A percentile compares a stretch with the other conserved stretches of the same genome.
phyloP scores from a whole-genome alignment of 2,797 vertebrate genomes.

The Podarcis lilfordi region DNA sequence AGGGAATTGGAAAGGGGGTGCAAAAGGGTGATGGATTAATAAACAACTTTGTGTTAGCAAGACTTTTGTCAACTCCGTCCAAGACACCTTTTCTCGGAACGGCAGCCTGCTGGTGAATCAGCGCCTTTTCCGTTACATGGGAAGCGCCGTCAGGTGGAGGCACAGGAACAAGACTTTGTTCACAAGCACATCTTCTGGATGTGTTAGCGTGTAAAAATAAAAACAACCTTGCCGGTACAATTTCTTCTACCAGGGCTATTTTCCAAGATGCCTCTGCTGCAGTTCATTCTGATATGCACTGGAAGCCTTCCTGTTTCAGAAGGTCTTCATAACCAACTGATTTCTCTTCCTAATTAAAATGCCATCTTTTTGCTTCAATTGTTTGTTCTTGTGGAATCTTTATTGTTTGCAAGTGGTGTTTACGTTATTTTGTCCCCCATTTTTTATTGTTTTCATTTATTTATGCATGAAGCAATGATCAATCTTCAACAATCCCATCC shows the following conservation, averaged over 20 bases:
- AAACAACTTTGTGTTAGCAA: not conserved
- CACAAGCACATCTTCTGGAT: no score
- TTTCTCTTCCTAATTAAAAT: not conserved
- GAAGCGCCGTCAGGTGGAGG: not conserved
- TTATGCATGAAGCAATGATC: no score
- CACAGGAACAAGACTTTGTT: not conserved
- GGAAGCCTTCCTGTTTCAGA: not conserved
- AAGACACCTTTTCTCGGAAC: not conserved
- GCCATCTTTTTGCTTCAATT: not conserved
- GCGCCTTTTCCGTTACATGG: not conserved
- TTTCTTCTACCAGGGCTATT: not conserved
- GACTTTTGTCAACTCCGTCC: not conserved
- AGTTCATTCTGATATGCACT: not conserved
- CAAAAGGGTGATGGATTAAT: not conserved
- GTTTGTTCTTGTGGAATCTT: not conserved
- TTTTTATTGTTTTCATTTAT: no score
- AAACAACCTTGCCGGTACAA: not conserved
- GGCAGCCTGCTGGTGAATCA: not conserved
- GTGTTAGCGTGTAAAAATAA: not conserved
- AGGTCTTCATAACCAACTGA: not conserved
- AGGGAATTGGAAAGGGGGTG: not conserved
- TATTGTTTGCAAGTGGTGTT: not conserved
- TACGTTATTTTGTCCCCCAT: not conserved
- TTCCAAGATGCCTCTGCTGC: not conserved
- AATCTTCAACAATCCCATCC: no score